Evolutionary conservation across 1,140 invertebrate genomes (phyloP).

Genomic region (Nymphalis io): DNA sequence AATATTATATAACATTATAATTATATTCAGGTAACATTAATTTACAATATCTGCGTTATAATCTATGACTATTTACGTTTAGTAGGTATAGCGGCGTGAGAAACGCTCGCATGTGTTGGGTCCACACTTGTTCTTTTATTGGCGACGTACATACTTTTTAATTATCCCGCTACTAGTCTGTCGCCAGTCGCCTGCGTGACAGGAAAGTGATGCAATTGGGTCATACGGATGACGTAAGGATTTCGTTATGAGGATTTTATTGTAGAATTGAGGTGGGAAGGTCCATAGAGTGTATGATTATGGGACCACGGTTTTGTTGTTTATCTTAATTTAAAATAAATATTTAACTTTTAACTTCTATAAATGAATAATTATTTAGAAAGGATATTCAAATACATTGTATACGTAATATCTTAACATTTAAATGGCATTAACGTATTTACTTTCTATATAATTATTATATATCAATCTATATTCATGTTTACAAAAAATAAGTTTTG

Average conservation of each 20-base stretch:
- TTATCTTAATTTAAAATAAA: background rate
- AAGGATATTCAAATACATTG: no score
- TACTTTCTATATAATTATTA: no score
- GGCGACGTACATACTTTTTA: constrained; percentile 71
- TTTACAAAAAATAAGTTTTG: no score
- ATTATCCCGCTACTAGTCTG: constrained; percentile 54
- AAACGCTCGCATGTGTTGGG: constrained; percentile 67
- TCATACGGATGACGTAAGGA: constrained; percentile 20
- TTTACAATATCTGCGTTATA: constrained; percentile 7
- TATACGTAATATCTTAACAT: no score
- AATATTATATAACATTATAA: no score
- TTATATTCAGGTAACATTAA: constrained; percentile 4
- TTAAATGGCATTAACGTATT: no score
- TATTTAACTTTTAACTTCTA: no score
- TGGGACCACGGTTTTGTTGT: no score
- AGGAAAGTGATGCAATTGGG: constrained; percentile 40
- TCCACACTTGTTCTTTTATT: constrained; percentile 74
- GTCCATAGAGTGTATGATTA: background rate
- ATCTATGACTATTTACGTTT: constrained; percentile 36
- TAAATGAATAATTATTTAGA: no score
- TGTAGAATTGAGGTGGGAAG: background rate
- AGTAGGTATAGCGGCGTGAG: constrained; percentile 63
- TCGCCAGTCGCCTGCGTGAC: constrained; percentile 23
- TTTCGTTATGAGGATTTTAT: constrained; percentile 5
- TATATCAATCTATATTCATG: no score